Conservation (phyloP, 2,888 invertebrate species). For the Ophonus ardosiacus region DNA sequence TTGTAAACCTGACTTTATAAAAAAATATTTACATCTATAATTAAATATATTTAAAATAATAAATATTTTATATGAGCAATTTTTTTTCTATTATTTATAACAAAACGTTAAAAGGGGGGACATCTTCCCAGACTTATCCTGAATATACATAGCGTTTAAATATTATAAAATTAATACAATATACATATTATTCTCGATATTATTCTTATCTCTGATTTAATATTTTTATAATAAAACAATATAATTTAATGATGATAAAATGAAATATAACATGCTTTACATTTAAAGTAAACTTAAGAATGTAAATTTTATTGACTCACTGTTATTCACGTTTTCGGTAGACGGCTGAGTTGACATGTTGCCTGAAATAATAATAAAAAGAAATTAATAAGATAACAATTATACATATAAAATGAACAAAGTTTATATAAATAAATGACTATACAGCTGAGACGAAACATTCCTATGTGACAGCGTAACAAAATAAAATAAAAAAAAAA, state of each 20-base stretch:
- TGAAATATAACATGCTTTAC: constrained; percentile 17
- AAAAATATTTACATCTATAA: no score
- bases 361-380: constrained; percentile 48
- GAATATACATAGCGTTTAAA: no score
- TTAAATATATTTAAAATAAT: no score
- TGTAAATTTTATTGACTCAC: constrained; percentile 43
- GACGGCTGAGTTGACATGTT: constrained; percentile 52
- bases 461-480: constrained; percentile 37
- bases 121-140: no score
- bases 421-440: background rate
- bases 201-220: no score
- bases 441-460: constrained; percentile 26
- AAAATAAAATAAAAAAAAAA: constrained; percentile 43
- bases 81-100: no score
- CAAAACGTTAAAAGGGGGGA: no score
- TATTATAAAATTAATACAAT: no score
- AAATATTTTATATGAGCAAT: no score
- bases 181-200: no score
- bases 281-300: background rate
- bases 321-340: constrained; percentile 54
- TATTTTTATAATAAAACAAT: background rate
- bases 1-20: no score
- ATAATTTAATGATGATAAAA: background rate
- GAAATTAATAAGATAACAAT: constrained; percentile 18
- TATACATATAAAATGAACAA: background rate